Evolutionary conservation across 2,797 vertebrate species (phyloP), one percentile per base, ranked within the genome.

Genomic region (Melanotaenia boesemani): DNA sequence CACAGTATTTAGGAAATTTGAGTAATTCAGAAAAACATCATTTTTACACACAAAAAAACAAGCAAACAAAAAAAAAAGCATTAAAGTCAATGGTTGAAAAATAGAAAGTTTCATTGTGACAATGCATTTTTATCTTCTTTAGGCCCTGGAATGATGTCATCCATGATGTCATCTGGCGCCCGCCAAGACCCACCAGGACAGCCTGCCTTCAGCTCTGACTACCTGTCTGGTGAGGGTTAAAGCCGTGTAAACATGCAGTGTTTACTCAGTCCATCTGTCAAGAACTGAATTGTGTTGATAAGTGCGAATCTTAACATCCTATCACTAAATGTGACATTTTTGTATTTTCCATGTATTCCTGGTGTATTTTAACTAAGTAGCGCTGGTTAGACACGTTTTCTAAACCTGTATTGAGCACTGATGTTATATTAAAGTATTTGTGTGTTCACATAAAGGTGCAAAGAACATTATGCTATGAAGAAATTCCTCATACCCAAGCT

Each of bases 211-310:
- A 79, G 88, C 76, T 82, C 93, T 18, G 93, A 93, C 89, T 91
- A 90, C 82, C 79, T 93, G 78, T 92, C 93, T 79, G 94, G 94
- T 95, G 87, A 92, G 91, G 62, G 70, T 65, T 57, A 28, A 56
- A 18, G 28, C 54, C 41, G n/a, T 50, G 15, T 26, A 20, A 3
- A 63, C 12, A 26, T 52, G 18, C 2, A 58, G 52, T 26, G 36
- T 20, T 24, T 16, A 50, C 3, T 39, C 26, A 26, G 28, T 28
- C 26, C 6, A n/a, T 62, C 24, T 36, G n/a, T 0, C 0, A n/a
- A 44, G 34, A 61, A 46, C 22, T 24, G 4, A 48, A 41, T 20
- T 62, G 26, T 22, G 28, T 57, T 39, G 37, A 59, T 11, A 18
- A 46, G 32, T 26, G 39, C 4, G 2, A 34, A 34, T 24, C 20